These are phyloP conservation scores for Perodicticus potto DNA, from an alignment of 2,797 vertebrate species.

Conservation along the genomic window DNA sequence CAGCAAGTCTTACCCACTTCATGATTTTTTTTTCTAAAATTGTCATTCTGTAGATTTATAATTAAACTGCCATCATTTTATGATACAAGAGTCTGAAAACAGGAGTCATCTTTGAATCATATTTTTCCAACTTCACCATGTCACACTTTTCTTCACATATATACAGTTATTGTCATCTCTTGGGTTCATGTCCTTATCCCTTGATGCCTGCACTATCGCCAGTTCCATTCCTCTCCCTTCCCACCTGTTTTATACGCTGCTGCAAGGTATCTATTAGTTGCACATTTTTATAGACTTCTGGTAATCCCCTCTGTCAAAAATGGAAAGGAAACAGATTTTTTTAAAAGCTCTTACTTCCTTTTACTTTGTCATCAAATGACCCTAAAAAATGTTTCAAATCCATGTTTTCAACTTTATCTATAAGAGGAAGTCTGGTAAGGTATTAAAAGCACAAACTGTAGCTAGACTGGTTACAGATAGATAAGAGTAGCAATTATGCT, in stretches of 20 bases:
- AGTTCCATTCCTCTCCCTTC: not conserved
- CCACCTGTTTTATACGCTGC: not conserved
- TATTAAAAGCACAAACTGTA: not conserved
- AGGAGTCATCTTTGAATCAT: not conserved
- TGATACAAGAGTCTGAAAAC: not conserved
- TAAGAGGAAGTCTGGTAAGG: not conserved
- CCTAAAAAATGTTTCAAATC: not conserved
- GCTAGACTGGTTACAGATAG: not conserved
- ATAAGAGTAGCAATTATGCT: not conserved
- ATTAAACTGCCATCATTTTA: not conserved
- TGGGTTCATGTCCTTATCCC: not conserved
- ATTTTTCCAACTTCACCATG: not conserved
- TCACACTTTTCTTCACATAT: not conserved
- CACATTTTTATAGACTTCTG: not conserved
- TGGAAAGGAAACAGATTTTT: not conserved
- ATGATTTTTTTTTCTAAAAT: not conserved
- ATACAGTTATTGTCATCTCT: not conserved
- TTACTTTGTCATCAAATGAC: not conserved
- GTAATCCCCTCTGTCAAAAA: not conserved
- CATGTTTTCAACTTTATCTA: not conserved
- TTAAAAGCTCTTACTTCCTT: not conserved
- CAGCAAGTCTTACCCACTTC: not conserved
- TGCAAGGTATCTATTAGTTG: not conserved
- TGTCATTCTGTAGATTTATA: not conserved
- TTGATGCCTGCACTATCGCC: not conserved